Percentiles rank a stretch among this genome's conserved stretches.
These are phyloP conservation scores for Synchiropus splendidus DNA, from an alignment of 2,113 vertebrate species.

Conservation along the genomic window DNA sequence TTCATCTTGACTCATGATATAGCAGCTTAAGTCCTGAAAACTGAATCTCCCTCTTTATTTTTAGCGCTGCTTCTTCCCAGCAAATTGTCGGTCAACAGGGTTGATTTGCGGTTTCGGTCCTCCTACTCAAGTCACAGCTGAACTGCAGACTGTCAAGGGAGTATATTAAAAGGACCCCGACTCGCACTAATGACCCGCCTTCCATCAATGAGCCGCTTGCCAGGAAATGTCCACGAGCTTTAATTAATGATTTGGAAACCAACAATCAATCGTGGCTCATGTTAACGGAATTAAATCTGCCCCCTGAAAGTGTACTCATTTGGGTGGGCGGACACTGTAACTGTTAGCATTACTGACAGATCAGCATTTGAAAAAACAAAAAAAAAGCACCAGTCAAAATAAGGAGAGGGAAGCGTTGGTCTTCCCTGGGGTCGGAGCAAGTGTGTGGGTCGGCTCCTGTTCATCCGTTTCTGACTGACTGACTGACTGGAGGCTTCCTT, in stretches of 20 bases:
- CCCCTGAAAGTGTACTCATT: slow-evolving; percentile 51
- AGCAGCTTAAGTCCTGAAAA: background rate
- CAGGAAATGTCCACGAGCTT: slow-evolving; percentile 53
- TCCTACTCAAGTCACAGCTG: slow-evolving; percentile 46
- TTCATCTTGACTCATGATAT: too few relatives aligned
- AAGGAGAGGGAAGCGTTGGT: slow-evolving; percentile 31
- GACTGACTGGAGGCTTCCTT: slow-evolving; percentile 57
- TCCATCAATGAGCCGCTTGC: slow-evolving; percentile 55
- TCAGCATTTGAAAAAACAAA: slow-evolving; percentile 40
- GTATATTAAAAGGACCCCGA: slow-evolving; percentile 63
- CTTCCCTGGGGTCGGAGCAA: slow-evolving; percentile 38
- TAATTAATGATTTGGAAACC: slow-evolving; percentile 61
- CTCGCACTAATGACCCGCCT: slow-evolving; percentile 59
- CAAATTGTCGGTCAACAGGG: slow-evolving; percentile 59
- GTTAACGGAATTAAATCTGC: slow-evolving; percentile 64
- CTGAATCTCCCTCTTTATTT: slow-evolving; percentile 27
- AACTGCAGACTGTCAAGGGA: slow-evolving; percentile 45
- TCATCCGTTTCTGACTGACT: slow-evolving; percentile 52
- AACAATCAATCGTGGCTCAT: slow-evolving; percentile 64
- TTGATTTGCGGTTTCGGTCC: slow-evolving; percentile 53
- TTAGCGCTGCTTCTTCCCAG: slow-evolving; percentile 41
- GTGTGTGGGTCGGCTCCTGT: slow-evolving; percentile 33
- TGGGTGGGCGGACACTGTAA: slow-evolving; percentile 43
- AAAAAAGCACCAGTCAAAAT: too few relatives aligned
- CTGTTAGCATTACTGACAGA: slow-evolving; percentile 60